phyloP scores from a whole-genome alignment of 2,888 invertebrate genomes.

The Cyclophora punctaria region DNA sequence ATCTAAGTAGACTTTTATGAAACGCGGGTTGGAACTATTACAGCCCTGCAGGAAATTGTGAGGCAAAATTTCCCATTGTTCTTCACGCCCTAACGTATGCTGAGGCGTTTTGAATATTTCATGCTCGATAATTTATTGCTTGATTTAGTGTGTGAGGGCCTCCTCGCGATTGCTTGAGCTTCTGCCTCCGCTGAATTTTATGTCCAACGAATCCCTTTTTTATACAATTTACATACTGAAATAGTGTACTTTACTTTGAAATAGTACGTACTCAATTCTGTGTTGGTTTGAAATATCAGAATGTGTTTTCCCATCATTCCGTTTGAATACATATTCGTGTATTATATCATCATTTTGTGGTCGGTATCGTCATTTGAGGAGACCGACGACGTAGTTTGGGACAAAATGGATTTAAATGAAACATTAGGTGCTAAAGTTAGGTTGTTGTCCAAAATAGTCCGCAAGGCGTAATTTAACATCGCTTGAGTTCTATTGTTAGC shows the following conservation, averaged over 20 bases:
- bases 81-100: constrained; percentile 48
- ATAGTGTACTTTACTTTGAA: constrained; percentile 32
- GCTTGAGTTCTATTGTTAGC: constrained; percentile 25
- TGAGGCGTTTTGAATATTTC: constrained; percentile 63
- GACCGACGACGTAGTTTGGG: not conserved
- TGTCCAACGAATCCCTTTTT: constrained; percentile 32
- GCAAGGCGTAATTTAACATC: constrained; percentile 15
- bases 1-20: constrained; percentile 9
- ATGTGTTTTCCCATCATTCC: not conserved
- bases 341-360: not conserved
- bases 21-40: constrained; percentile 14
- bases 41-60: constrained; percentile 27
- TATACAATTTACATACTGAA: constrained; percentile 37
- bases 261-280: constrained; percentile 22
- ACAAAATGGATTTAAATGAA: not conserved
- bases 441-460: constrained; percentile 5
- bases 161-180: constrained; percentile 36
- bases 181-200: constrained; percentile 28
- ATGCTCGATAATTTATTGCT: constrained; percentile 66
- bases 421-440: not conserved
- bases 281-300: constrained; percentile 17
- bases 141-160: constrained; percentile 56
- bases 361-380: not conserved
- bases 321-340: not conserved
- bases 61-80: constrained; percentile 47